These are phyloP conservation scores for Pycnomerus fuliginosus DNA, from an alignment of 2,888 invertebrate genomes.

Conservation along the genomic window DNA sequence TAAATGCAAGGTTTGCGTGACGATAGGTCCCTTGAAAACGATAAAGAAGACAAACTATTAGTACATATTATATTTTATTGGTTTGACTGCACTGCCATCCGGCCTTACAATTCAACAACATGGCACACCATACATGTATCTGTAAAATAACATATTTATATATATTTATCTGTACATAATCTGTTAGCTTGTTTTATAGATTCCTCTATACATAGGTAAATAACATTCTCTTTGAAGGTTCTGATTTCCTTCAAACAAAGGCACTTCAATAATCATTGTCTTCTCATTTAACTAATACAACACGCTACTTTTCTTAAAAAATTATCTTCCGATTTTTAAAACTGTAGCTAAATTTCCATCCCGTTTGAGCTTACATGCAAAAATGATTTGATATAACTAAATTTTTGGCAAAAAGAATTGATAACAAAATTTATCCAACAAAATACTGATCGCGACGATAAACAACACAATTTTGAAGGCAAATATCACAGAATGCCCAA, in stretches of 20 bases:
- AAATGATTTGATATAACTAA: constrained; percentile 17
- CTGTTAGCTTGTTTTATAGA: constrained; percentile 45
- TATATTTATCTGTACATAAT: constrained; percentile 44
- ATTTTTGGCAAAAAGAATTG: constrained; percentile 23
- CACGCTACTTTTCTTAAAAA: too few relatives aligned
- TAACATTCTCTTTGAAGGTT: constrained; percentile 41
- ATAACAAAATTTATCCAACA: constrained; percentile 9
- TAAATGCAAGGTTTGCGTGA: too few relatives aligned
- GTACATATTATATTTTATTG: constrained; percentile 49
- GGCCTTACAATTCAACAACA: constrained; percentile 50
- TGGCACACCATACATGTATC: constrained; percentile 53
- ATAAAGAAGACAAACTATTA: constrained; percentile 18
- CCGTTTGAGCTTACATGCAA: constrained; percentile 11
- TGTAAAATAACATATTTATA: constrained; percentile 51
- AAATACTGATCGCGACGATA: constrained; percentile 21
- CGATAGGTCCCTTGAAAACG: neutral
- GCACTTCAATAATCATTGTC: constrained; percentile 48
- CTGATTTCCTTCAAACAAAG: constrained; percentile 36
- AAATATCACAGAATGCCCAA: constrained; percentile 40
- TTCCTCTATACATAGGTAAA: constrained; percentile 44
- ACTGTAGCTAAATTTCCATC: too few relatives aligned
- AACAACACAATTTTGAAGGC: constrained; percentile 22
- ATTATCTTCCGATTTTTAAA: too few relatives aligned
- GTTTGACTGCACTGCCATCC: constrained; percentile 50
- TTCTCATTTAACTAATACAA: constrained; percentile 27